Conservation (phyloP, 2,113 vertebrate species). For the Oncorhynchus kisutch region DNA sequence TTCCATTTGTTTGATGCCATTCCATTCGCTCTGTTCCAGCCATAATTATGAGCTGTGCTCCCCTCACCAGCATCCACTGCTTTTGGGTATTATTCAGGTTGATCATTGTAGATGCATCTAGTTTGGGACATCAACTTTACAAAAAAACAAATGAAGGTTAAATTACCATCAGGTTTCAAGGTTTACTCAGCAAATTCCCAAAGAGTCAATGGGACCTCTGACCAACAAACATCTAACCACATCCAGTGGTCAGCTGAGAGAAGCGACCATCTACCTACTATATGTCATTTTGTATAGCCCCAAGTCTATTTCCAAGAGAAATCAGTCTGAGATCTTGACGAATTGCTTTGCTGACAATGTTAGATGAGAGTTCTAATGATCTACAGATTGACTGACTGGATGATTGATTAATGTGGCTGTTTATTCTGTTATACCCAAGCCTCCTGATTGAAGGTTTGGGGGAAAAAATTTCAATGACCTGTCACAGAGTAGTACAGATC, state of each 20-base stretch:
- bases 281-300: background rate
- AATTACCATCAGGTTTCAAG: too few relatives aligned
- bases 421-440: constrained; percentile 16
- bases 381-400: constrained; percentile 48
- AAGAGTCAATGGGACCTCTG: too few relatives aligned
- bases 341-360: constrained; percentile 41
- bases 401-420: constrained; percentile 30
- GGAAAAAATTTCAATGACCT: background rate
- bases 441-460: background rate
- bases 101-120: too few relatives aligned
- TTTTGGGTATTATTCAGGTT: too few relatives aligned
- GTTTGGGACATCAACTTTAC: too few relatives aligned
- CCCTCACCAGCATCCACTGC: too few relatives aligned
- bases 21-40: too few relatives aligned
- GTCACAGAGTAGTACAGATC: background rate
- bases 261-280: background rate
- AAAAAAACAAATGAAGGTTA: too few relatives aligned
- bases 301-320: background rate
- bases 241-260: background rate
- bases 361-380: constrained; percentile 43
- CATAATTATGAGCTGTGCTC: too few relatives aligned
- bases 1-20: too few relatives aligned
- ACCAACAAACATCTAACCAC: too few relatives aligned
- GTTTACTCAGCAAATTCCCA: too few relatives aligned
- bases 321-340: constrained; percentile 19